A percentile compares a stretch with the other conserved stretches of the same genome.
Conservation (phyloP, 2,888 invertebrate species). For the Anagyrus pseudococci region DNA sequence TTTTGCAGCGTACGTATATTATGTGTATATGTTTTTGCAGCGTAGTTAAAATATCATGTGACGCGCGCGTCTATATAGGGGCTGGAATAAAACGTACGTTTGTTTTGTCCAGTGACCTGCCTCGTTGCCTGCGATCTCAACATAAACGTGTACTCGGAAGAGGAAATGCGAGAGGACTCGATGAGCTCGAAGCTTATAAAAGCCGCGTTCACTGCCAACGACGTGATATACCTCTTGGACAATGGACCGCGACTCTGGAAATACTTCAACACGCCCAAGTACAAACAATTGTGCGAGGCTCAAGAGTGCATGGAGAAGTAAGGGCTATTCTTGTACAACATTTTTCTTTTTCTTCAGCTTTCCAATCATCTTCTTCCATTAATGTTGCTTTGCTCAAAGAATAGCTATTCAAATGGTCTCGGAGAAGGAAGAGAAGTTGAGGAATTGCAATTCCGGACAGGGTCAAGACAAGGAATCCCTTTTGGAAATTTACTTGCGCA, state of each 20-base stretch:
- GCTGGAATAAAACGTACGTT: too few species aligned
- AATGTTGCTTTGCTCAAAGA: constrained; percentile 58
- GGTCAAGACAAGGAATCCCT: constrained; percentile 63
- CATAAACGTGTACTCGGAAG: constrained; percentile 71
- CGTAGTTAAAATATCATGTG: background rate
- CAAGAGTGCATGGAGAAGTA: constrained; percentile 77
- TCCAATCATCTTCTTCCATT: constrained; percentile 3
- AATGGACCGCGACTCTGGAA: constrained; percentile 76
- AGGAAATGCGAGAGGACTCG: constrained; percentile 69
- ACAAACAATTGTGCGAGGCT: constrained; percentile 71
- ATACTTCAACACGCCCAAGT: constrained; percentile 75
- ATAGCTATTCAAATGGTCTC: constrained; percentile 72
- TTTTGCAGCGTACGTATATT: constrained; percentile 75
- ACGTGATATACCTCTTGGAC: constrained; percentile 73
- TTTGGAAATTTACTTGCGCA: constrained; percentile 73
- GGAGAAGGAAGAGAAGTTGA: constrained; percentile 65
- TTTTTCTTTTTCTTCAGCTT: background rate
- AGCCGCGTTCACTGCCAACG: constrained; percentile 78
- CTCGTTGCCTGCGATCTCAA: constrained; percentile 74
- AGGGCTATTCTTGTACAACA: constrained; percentile 37
- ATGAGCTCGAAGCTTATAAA: constrained; percentile 73
- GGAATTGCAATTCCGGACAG: constrained; percentile 44
- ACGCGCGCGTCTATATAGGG: background rate
- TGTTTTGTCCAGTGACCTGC: constrained; percentile 76
- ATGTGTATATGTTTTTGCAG: background rate